These are phyloP conservation scores for Drosophila takahashii DNA, from an alignment of 1,140 invertebrate genomes.

Conservation along the genomic window DNA sequence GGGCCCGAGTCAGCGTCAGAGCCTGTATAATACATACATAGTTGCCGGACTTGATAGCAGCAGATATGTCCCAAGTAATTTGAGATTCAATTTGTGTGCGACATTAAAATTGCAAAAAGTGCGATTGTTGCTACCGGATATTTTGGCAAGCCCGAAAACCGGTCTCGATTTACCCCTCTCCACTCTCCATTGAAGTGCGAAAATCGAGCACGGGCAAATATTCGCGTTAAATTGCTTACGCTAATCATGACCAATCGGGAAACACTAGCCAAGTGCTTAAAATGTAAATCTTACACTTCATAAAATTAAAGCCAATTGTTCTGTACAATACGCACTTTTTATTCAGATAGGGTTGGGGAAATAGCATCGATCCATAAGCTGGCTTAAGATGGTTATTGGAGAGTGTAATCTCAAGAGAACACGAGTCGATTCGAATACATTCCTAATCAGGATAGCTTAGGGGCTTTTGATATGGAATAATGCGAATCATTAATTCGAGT, in stretches of 20 bases:
- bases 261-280: conserved; percentile 36
- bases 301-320: conserved; percentile 45
- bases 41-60: conserved; percentile 53
- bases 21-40: conserved; percentile 1
- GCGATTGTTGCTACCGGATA: conserved; percentile 79
- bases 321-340: conserved; percentile 32
- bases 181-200: conserved; percentile 23
- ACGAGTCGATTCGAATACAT: conserved; percentile 7
- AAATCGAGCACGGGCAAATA: conserved; percentile 25
- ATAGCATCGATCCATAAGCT: conserved; percentile 4
- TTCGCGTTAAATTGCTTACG: conserved; percentile 37
- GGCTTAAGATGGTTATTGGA: conserved; percentile 18
- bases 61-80: conserved; percentile 60
- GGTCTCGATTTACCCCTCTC: conserved; percentile 37
- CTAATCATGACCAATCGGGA: conserved; percentile 58
- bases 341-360: background rate
- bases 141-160: conserved; percentile 57
- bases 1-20: conserved; percentile 44
- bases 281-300: conserved; percentile 43
- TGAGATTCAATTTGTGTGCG: conserved; percentile 76
- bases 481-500: conserved; percentile 19
- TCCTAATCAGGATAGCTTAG: conserved; percentile 21
- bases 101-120: conserved; percentile 75
- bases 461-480: conserved; percentile 1
- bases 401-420: conserved; percentile 31